Evolutionary conservation across 2,113 vertebrate genomes (phyloP).

Genomic region (Collichthys lucidus): DNA sequence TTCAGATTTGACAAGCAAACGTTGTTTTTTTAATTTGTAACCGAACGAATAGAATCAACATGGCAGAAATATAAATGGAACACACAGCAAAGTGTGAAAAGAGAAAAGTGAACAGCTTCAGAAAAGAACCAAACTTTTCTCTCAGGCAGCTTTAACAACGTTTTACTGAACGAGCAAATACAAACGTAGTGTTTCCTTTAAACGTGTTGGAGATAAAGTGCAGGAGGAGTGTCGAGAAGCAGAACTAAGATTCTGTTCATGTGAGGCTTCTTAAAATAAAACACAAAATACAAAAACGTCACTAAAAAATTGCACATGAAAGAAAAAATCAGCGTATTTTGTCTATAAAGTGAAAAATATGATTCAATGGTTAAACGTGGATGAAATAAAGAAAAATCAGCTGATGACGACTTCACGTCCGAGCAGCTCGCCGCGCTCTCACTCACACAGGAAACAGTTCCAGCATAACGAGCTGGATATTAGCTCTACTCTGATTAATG

Average conservation of each 20-base stretch:
- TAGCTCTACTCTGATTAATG: too few species aligned
- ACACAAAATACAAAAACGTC: background rate
- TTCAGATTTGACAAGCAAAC: background rate
- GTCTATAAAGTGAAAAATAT: background rate
- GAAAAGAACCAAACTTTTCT: background rate
- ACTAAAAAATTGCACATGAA: slow-evolving; percentile 26
- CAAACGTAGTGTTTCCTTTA: background rate
- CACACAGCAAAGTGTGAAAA: background rate
- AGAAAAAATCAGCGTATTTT: background rate
- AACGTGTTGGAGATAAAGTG: slow-evolving; percentile 38
- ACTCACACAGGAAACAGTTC: too few species aligned
- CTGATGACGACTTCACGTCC: too few species aligned
- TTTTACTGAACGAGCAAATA: background rate
- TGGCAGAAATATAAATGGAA: background rate
- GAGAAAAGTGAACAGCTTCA: background rate
- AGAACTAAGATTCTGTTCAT: too few species aligned
- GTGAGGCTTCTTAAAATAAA: background rate
- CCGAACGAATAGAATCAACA: background rate
- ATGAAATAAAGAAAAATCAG: background rate
- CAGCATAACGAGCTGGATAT: too few species aligned
- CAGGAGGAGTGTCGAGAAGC: background rate
- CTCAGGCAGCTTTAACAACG: background rate
- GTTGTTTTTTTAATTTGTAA: background rate
- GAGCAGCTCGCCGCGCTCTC: too few species aligned
- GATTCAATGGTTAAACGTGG: background rate